phyloP scores from a whole-genome alignment of 2,113 vertebrate genomes.

The Sphyrna mokarran region DNA sequence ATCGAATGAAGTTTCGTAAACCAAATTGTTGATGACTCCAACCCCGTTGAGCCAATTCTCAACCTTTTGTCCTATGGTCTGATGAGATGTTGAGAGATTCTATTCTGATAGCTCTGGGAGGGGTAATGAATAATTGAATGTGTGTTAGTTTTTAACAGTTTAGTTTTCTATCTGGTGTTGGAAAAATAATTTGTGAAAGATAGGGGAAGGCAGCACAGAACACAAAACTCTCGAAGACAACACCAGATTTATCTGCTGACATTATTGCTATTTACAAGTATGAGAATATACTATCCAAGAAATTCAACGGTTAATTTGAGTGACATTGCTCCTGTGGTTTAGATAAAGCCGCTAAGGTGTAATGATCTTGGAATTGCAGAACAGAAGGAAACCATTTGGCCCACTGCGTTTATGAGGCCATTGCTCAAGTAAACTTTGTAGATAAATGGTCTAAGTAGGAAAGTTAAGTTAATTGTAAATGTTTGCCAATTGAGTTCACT shows the following conservation, averaged over 20 bases:
- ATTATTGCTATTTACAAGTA: neutral
- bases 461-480: neutral
- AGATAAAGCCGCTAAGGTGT: too few species aligned
- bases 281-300: neutral
- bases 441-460: neutral
- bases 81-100: neutral
- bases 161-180: neutral
- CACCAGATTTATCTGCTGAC: neutral
- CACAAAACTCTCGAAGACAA: neutral
- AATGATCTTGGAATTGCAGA: neutral
- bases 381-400: neutral
- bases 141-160: neutral
- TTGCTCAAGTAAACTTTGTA: neutral
- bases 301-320: neutral
- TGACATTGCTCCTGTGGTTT: neutral
- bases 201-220: neutral
- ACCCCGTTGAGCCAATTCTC: neutral
- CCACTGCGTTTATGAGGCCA: neutral
- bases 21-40: neutral
- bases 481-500: neutral
- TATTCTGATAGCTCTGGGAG: neutral
- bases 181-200: neutral
- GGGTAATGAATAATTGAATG: too few species aligned
- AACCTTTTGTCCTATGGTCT: neutral
- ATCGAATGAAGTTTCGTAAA: neutral